These are phyloP conservation scores for Phrynocephalus vlangalii DNA, from an alignment of 2,797 vertebrate genomes.

Conservation along the genomic window DNA sequence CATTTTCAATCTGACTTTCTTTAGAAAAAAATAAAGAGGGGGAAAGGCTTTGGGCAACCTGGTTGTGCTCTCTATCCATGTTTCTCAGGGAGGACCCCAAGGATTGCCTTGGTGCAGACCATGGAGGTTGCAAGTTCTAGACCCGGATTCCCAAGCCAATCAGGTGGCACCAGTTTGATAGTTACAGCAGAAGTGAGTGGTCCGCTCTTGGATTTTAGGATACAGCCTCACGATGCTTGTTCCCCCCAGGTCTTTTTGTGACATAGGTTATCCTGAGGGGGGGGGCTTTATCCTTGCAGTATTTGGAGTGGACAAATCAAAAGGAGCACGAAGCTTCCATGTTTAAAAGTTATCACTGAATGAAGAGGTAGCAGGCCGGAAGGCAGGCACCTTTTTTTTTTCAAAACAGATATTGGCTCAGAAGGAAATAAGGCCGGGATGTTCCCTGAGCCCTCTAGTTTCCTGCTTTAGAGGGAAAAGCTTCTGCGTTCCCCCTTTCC, in stretches of 20 bases:
- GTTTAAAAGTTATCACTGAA: not conserved
- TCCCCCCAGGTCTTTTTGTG: not conserved
- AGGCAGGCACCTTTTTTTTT: not conserved
- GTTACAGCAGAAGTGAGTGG: not conserved
- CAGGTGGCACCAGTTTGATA: not conserved
- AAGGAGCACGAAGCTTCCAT: not conserved
- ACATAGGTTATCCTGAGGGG: not conserved
- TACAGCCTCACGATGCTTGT: no score
- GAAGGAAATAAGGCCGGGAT: constrained; percentile 15
- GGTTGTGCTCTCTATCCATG: no score
- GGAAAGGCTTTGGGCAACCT: not conserved
- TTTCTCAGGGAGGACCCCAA: not conserved
- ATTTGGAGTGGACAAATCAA: not conserved
- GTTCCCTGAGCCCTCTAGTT: not conserved
- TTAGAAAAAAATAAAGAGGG: not conserved
- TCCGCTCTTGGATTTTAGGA: not conserved
- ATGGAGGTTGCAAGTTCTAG: not conserved
- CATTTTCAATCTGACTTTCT: no score
- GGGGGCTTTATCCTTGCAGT: not conserved
- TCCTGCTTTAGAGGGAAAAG: not conserved
- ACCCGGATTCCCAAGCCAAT: no score
- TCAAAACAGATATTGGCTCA: not conserved
- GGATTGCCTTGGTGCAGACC: no score
- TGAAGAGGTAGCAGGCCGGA: not conserved
- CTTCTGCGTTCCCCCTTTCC: no score